A percentile compares a stretch with the other conserved stretches of the same genome.
These are phyloP conservation scores for Amazona ochrocephala DNA, from an alignment of 2,797 vertebrate genomes.

Conservation along the genomic window DNA sequence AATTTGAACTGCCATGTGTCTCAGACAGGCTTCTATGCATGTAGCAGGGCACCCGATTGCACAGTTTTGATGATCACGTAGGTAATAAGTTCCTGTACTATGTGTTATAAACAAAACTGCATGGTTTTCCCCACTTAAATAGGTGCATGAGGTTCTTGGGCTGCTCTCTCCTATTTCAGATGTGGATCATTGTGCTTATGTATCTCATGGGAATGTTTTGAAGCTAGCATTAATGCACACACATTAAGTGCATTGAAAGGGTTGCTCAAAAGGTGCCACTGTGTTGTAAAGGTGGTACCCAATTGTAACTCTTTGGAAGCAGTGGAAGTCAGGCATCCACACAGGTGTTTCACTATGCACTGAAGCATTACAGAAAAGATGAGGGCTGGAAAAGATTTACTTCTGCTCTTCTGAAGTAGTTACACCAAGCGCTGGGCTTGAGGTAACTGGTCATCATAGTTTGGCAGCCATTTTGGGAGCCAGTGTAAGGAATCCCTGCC, in stretches of 20 bases:
- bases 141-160: neutral
- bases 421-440: neutral
- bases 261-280: neutral
- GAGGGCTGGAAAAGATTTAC: neutral
- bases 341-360: neutral
- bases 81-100: neutral
- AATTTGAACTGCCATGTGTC: neutral
- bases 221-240: neutral
- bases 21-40: neutral
- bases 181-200: neutral
- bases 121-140: neutral
- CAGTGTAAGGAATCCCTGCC: neutral
- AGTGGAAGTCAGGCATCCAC: neutral
- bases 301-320: neutral
- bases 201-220: neutral
- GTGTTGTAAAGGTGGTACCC: neutral
- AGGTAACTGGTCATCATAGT: neutral
- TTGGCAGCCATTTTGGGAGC: rapidly evolving
- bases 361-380: neutral
- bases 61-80: neutral
- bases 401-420: neutral
- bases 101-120: neutral
- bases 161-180: neutral
- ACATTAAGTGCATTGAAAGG: neutral
- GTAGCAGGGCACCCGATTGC: neutral